phyloP scores from a whole-genome alignment of 2,888 invertebrate genomes.

The Leptinotarsa peninsularis region DNA sequence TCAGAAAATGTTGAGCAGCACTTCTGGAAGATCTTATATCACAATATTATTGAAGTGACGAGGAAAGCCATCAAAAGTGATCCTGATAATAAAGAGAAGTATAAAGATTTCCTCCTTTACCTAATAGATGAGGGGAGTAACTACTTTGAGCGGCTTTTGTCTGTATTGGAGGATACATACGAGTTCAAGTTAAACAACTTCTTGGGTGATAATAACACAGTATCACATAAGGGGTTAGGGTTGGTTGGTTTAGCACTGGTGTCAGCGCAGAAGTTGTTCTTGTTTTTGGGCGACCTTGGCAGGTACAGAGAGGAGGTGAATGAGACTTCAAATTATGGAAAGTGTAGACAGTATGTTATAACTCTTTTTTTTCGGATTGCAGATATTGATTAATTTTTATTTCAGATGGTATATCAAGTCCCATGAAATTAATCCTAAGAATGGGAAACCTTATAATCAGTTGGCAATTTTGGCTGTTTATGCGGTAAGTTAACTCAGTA shows the following conservation, averaged over 20 bases:
- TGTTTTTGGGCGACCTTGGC: constrained; percentile 92
- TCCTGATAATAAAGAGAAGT: constrained; percentile 73
- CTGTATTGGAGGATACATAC: constrained; percentile 79
- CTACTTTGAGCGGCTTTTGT: constrained; percentile 83
- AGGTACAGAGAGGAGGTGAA: constrained; percentile 90
- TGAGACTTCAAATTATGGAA: constrained; percentile 83
- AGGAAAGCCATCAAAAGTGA: constrained; percentile 76
- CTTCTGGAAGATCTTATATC: constrained; percentile 92
- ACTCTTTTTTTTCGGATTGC: neutral
- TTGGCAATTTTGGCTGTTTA: constrained; percentile 89
- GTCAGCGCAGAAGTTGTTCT: constrained; percentile 87
- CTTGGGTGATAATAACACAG: constrained; percentile 71
- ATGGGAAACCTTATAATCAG: constrained; percentile 95
- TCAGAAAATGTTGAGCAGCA: constrained; percentile 89
- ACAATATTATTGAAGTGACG: constrained; percentile 87
- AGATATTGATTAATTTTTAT: constrained; percentile 34
- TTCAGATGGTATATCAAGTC: constrained; percentile 90
- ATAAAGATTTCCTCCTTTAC: constrained; percentile 74
- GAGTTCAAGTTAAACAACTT: constrained; percentile 78
- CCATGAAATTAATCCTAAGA: constrained; percentile 92
- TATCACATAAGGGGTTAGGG: constrained; percentile 74
- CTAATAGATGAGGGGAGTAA: constrained; percentile 82
- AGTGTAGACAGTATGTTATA: constrained; percentile 75
- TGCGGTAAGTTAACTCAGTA: constrained; percentile 71
- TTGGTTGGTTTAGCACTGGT: constrained; percentile 82